Conservation (phyloP, 2,797 vertebrate species). For the Lepus oiostolus region DNA sequence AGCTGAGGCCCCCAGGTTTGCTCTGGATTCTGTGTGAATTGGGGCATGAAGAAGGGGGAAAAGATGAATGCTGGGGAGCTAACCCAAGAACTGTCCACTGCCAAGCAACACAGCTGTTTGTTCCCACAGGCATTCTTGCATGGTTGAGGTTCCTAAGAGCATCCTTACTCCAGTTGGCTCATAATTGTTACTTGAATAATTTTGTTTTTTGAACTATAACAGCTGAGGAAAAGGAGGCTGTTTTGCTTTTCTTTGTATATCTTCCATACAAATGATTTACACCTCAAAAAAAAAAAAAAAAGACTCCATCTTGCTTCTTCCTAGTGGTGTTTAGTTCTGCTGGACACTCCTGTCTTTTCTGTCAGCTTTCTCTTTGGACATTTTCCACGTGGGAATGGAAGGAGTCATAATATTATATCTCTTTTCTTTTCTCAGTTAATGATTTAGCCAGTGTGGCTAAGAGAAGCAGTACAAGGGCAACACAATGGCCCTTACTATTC, state of each 20-base stretch:
- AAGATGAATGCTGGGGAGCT: background rate
- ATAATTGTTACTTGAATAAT: background rate
- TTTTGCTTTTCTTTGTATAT: background rate
- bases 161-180: background rate
- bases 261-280: background rate
- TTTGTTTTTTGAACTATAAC: background rate
- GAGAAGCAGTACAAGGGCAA: background rate
- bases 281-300: background rate
- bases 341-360: constrained; percentile 3
- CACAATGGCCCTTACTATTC: background rate
- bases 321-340: background rate
- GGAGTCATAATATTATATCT: background rate
- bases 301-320: background rate
- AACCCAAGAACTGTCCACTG: background rate
- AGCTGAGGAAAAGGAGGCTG: background rate
- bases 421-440: constrained; percentile 49
- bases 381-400: background rate
- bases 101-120: background rate
- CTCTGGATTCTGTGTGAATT: background rate
- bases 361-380: constrained; percentile 28
- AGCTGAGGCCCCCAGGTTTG: background rate
- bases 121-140: background rate
- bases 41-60: background rate
- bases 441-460: background rate
- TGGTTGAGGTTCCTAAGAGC: background rate